Conservation (phyloP, 35 echinoderm and acorn worm genomes). For the Nesometra sesokonis region DNA sequence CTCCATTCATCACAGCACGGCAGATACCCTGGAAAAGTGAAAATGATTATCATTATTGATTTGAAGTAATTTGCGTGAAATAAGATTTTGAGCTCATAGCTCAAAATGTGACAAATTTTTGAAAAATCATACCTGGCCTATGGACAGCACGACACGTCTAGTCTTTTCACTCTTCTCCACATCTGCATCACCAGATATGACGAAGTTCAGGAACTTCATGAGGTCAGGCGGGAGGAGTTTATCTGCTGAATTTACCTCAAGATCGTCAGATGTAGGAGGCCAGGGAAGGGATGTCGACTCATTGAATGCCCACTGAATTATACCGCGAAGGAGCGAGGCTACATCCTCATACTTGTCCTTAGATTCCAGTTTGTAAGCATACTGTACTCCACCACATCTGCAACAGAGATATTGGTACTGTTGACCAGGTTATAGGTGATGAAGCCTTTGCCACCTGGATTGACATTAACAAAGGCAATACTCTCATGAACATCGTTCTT, state of each 20-base stretch:
- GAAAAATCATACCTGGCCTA: slow-evolving; percentile 8
- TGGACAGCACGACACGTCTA: slow-evolving; percentile 11
- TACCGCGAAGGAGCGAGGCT: slow-evolving; percentile 11
- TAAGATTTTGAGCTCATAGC: neutral
- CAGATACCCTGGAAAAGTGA: slow-evolving; percentile 7
- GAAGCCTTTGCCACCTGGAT: slow-evolving; percentile 6
- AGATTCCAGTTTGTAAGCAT: slow-evolving; percentile 1
- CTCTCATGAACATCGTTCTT: neutral
- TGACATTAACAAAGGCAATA: slow-evolving; percentile 19
- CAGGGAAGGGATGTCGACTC: slow-evolving; percentile 20
- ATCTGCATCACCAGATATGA: slow-evolving; percentile 5
- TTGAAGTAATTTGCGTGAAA: neutral
- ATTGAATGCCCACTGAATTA: slow-evolving; percentile 10
- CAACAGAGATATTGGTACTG: neutral
- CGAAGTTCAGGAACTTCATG: neutral
- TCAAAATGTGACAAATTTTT: neutral
- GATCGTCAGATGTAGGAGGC: slow-evolving; percentile 26
- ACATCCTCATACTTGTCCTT: neutral
- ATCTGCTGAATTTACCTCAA: slow-evolving; percentile 3
- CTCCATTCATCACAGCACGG: slow-evolving; percentile 5
- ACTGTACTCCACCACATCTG: slow-evolving; percentile 1
- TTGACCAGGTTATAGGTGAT: slow-evolving; percentile 4
- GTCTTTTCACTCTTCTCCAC: neutral
- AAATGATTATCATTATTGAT: neutral
- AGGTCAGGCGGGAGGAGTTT: slow-evolving; percentile 8